Conservation (phyloP, 2,113 vertebrate genomes). For the Coptodon bakossiorum region DNA sequence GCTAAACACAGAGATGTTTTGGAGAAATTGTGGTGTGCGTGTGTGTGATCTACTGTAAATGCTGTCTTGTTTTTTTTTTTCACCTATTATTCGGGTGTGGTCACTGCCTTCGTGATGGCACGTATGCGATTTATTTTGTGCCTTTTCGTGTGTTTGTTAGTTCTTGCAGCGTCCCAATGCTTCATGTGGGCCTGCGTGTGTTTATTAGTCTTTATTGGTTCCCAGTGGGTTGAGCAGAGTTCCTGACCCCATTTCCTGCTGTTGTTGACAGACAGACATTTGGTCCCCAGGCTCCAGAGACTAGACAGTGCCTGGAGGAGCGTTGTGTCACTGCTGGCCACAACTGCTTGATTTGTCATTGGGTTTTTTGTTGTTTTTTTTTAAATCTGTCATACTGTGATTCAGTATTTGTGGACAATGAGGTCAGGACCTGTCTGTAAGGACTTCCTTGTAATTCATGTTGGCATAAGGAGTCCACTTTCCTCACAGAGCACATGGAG, state of each 20-base stretch:
- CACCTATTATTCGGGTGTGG: not conserved
- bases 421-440: constrained; percentile 1
- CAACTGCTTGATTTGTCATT: constrained; percentile 25
- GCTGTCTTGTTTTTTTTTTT: not conserved
- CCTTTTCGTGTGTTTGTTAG: not conserved
- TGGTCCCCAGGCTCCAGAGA: constrained; percentile 14
- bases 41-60: not conserved
- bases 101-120: not conserved
- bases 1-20: not conserved
- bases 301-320: constrained; percentile 44
- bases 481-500: not conserved
- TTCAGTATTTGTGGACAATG: not conserved
- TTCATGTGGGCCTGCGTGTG: not conserved
- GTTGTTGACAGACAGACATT: constrained; percentile 43
- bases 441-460: not conserved
- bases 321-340: constrained; percentile 23
- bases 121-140: not conserved
- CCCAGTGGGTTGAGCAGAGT: constrained; percentile 39
- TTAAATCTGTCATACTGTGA: not conserved
- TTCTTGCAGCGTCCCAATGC: not conserved
- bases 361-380: not conserved
- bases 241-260: constrained; percentile 57
- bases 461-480: not conserved
- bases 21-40: not conserved
- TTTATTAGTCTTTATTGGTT: constrained; percentile 25